A percentile compares a stretch with the other conserved stretches of the same genome.
Conservation (phyloP, 2,888 invertebrate genomes). For the Chalcis sispes region DNA sequence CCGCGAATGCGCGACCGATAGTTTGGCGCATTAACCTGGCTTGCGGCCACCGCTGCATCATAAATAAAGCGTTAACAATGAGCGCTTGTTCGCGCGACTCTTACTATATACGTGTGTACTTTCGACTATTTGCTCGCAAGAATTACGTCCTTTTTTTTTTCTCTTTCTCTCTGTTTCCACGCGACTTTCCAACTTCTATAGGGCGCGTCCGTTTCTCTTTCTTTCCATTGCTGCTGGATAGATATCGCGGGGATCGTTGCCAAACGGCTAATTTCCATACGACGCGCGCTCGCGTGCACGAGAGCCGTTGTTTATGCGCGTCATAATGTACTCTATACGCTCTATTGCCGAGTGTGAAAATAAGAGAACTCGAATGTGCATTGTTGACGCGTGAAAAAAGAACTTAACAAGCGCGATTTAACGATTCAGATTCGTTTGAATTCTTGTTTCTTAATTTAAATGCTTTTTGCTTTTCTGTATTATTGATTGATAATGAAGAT, state of each 20-base stretch:
- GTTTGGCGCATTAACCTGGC: conserved; percentile 69
- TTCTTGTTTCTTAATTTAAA: no score
- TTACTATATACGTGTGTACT: neutral
- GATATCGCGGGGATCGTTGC: conserved; percentile 61
- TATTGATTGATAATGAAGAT: no score
- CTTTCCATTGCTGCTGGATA: conserved; percentile 56
- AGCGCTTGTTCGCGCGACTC: conserved; percentile 17
- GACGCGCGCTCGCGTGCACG: neutral
- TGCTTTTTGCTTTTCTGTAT: no score
- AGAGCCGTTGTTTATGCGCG: neutral
- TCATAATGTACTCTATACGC: no score
- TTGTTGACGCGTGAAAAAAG: no score
- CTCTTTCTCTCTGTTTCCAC: neutral
- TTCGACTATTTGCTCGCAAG: neutral
- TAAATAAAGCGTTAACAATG: conserved; percentile 67
- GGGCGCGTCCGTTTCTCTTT: neutral
- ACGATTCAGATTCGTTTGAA: no score
- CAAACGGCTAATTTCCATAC: conserved; percentile 65
- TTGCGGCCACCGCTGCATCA: conserved; percentile 66
- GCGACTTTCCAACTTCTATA: no score
- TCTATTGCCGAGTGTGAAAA: no score
- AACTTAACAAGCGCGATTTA: no score
- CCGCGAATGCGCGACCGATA: no score
- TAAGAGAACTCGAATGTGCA: no score
- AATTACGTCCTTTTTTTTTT: neutral